A percentile compares a stretch with the other conserved stretches of the same genome.
These are phyloP conservation scores for Achroia grisella DNA, from an alignment of 1,140 invertebrate genomes.

Conservation along the genomic window DNA sequence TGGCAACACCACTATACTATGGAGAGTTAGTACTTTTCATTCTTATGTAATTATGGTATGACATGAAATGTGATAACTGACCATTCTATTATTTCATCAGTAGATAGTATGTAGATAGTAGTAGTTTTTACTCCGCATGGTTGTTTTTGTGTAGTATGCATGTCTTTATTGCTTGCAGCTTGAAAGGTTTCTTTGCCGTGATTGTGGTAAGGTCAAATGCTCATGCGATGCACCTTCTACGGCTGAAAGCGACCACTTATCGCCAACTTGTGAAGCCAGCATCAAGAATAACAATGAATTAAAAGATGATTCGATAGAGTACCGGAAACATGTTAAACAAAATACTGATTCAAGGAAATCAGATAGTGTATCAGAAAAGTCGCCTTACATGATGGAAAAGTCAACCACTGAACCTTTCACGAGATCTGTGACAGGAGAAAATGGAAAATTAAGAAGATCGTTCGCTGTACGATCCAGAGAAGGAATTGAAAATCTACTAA, in stretches of 20 bases:
- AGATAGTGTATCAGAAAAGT: slow-evolving; percentile 20
- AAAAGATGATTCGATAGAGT: slow-evolving; percentile 28
- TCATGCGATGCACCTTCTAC: slow-evolving; percentile 48
- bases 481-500: slow-evolving; percentile 57
- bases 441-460: slow-evolving; percentile 55
- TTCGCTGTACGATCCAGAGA: slow-evolving; percentile 60
- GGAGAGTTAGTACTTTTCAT: neutral
- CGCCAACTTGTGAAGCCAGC: slow-evolving; percentile 4
- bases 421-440: slow-evolving; percentile 34
- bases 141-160: slow-evolving; percentile 63
- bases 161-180: slow-evolving; percentile 75
- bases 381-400: slow-evolving; percentile 20
- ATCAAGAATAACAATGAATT: neutral
- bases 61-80: too few species aligned
- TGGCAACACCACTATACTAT: neutral
- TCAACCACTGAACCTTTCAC: slow-evolving; percentile 43
- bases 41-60: neutral
- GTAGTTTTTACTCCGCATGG: slow-evolving; percentile 24
- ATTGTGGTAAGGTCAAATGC: slow-evolving; percentile 76
- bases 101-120: neutral
- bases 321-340: slow-evolving; percentile 30
- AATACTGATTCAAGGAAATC: slow-evolving; percentile 35
- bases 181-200: slow-evolving; percentile 76
- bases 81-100: neutral
- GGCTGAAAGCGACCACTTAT: slow-evolving; percentile 10